Evolutionary conservation across 2,888 invertebrate genomes (phyloP), one percentile per base, ranked within the genome.

Genomic region (Agriopis aurantiaria): DNA sequence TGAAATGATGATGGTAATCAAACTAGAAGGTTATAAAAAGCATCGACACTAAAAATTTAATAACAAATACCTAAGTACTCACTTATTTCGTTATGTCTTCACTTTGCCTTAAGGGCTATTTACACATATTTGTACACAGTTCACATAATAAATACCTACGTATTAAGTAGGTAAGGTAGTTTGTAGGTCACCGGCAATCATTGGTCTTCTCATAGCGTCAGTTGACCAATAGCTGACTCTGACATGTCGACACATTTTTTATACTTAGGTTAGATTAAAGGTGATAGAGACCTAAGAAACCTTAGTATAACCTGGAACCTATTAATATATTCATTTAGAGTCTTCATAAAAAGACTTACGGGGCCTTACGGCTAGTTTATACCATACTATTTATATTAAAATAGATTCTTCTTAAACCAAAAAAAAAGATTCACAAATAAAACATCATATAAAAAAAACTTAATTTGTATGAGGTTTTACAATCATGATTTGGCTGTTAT

Each of bases 101-200:
- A 57, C 17, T 8, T 52, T 14, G 52, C 52, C 51, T 61, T 12
- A 45, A 62, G 53, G 45, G 62, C 45, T 52, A 41, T 51, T 46
- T 12, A 48, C 52, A 41, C 41, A 61, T 9, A 45, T 61, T 61
- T 52, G 43, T 14, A 52, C 33, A 49, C 40, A 60, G 60, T 60
- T 49, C 49, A 40, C 60, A 46, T 40, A 60, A 60, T 48, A 48
- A 14, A 7, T 9, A 48, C 23, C 10, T 8, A 33, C 48, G 17
- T 48, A 45, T 45, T 8, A 17, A 48, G 59, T 51, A 60, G 51
- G 61, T 43, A 52, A 17, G 10, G 12, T 0, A 8, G 61, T 17
- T 41, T 43, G 61, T 61, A 51, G 61, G 61, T 61, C 61, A 61
- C 49, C 41, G 11, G 51, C 48, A 14, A 23, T 12, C 61, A 61